Percentiles rank a stretch among this genome's conserved stretches.
phyloP scores from a whole-genome alignment of 1,140 invertebrate species.

The Patella vulgata region DNA sequence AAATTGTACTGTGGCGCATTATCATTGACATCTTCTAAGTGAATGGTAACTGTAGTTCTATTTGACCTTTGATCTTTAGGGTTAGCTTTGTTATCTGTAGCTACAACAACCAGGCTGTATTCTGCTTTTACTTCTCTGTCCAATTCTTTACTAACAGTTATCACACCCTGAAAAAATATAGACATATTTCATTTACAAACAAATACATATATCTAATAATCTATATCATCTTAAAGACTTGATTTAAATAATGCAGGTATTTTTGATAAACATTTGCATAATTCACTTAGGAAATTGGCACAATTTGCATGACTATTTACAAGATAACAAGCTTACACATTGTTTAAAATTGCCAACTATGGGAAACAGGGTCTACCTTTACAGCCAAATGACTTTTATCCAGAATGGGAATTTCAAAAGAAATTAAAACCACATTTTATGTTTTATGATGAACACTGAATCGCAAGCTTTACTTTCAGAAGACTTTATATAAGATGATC shows the following conservation, averaged over 20 bases:
- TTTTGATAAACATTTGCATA: background rate
- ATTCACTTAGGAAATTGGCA: background rate
- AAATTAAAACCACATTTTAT: too few relatives aligned
- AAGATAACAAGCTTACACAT: too few relatives aligned
- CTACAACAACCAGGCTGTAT: conserved; percentile 42
- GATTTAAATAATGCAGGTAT: background rate
- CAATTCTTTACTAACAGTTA: conserved; percentile 35
- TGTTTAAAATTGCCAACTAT: too few relatives aligned
- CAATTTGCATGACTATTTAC: too few relatives aligned
- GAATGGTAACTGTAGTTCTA: conserved; percentile 33
- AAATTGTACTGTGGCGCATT: conserved; percentile 46
- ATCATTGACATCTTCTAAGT: conserved; percentile 47
- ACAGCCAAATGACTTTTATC: too few relatives aligned
- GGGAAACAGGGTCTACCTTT: too few relatives aligned
- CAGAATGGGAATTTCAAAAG: too few relatives aligned
- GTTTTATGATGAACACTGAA: too few relatives aligned
- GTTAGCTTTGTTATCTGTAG: conserved; percentile 41
- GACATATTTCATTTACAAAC: too few relatives aligned
- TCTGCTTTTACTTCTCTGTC: conserved; percentile 41
- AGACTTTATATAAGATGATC: too few relatives aligned
- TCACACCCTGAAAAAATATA: conserved; percentile 36
- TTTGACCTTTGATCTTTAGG: conserved; percentile 23
- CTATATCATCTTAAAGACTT: background rate
- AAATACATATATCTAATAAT: background rate
- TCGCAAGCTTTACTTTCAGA: too few relatives aligned